phyloP scores from a whole-genome alignment of 2,888 invertebrate species.

The Perizoma affinitatum region DNA sequence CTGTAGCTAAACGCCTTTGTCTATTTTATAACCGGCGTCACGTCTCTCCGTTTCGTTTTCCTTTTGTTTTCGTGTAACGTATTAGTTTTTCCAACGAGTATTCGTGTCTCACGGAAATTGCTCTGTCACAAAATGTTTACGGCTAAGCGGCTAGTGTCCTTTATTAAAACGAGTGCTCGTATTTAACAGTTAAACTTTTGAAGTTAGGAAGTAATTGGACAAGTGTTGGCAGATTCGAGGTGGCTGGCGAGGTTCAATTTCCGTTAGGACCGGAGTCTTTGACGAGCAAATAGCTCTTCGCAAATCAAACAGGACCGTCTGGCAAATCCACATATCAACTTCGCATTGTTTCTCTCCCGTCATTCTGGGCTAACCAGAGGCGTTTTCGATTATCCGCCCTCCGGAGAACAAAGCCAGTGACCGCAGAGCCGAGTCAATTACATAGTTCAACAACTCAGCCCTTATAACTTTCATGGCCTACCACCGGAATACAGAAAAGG shows the following conservation, averaged over 20 bases:
- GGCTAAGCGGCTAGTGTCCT: conserved; percentile 49
- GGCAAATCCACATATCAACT: conserved; percentile 81
- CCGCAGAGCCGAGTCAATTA: conserved; percentile 84
- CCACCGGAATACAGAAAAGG: conserved; percentile 83
- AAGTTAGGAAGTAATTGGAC: conserved; percentile 71
- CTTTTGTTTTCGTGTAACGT: conserved; percentile 71
- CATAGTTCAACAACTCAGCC: conserved; percentile 84
- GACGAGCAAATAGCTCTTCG: conserved; percentile 78
- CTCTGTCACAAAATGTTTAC: conserved; percentile 61
- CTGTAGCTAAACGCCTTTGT: conserved; percentile 79
- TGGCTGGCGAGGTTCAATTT: conserved; percentile 70
- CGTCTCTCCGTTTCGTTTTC: conserved; percentile 58
- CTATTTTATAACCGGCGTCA: conserved; percentile 78
- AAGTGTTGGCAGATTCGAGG: conserved; percentile 69
- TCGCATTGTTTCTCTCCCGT: conserved; percentile 80
- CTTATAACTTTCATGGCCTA: conserved; percentile 83
- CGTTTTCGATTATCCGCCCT: conserved; percentile 82
- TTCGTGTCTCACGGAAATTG: conserved; percentile 70
- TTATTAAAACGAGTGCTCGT: conserved; percentile 63
- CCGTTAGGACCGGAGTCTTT: conserved; percentile 75
- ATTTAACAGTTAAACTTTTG: conserved; percentile 57
- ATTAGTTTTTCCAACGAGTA: conserved; percentile 72
- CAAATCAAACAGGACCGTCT: conserved; percentile 82
- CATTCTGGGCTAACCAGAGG: conserved; percentile 79
- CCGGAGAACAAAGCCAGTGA: conserved; percentile 80